A percentile compares a stretch with the other conserved stretches of the same genome.
Evolutionary conservation across 2,113 vertebrate species (phyloP).

Genomic region (Oncorhynchus keta): DNA sequence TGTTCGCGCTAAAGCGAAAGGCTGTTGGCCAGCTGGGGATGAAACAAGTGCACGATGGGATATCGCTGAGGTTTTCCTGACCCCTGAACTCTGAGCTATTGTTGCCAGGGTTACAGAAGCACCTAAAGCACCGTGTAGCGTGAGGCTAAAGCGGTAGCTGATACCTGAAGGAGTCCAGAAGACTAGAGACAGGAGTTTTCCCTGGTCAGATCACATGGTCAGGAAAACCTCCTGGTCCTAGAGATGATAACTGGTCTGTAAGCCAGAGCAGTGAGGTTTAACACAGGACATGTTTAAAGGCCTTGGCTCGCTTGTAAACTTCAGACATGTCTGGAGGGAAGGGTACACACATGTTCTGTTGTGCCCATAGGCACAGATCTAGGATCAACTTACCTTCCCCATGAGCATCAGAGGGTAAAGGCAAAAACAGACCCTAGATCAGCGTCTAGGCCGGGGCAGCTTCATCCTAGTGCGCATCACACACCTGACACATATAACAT

Average conservation of each 20-base stretch:
- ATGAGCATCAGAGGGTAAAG: too few relatives aligned
- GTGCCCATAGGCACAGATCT: too few relatives aligned
- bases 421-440: too few relatives aligned
- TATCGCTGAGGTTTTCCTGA: slow-evolving; percentile 54
- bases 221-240: too few relatives aligned
- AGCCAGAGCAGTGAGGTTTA: slow-evolving; percentile 20
- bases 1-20: slow-evolving; percentile 25
- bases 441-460: too few relatives aligned
- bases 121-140: slow-evolving; percentile 20
- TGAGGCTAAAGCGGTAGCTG: neutral
- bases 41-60: slow-evolving; percentile 59
- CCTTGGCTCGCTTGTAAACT: slow-evolving; percentile 54
- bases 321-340: slow-evolving; percentile 33
- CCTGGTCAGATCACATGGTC: too few relatives aligned
- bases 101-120: slow-evolving; percentile 46
- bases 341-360: neutral
- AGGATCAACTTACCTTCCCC: too few relatives aligned
- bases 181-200: too few relatives aligned
- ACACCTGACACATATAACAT: slow-evolving; percentile 6
- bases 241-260: too few relatives aligned
- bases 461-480: too few relatives aligned
- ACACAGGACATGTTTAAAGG: slow-evolving; percentile 35
- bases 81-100: slow-evolving; percentile 23
- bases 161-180: too few relatives aligned
- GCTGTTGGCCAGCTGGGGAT: slow-evolving; percentile 48